phyloP scores from a whole-genome alignment of 1,140 invertebrate species.

The Campoletis sonorensis region DNA sequence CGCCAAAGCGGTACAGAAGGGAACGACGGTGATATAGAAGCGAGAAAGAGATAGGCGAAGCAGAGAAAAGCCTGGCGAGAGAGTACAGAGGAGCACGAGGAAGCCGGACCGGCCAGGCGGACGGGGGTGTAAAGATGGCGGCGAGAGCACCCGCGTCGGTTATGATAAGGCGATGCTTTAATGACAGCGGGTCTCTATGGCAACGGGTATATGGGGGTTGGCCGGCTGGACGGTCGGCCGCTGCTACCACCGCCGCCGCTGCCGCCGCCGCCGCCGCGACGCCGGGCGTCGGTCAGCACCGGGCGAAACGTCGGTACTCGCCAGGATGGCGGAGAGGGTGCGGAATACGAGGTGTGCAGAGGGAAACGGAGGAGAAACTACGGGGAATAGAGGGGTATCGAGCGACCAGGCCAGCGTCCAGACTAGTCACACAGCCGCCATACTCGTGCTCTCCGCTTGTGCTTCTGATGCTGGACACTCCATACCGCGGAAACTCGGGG shows the following conservation, averaged over 20 bases:
- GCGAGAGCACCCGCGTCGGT: slow-evolving; percentile 72
- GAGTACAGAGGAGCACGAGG: slow-evolving; percentile 23
- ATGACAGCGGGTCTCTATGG: slow-evolving; percentile 76
- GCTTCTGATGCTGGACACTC: slow-evolving; percentile 64
- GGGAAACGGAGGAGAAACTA: slow-evolving; percentile 48
- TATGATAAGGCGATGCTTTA: slow-evolving; percentile 78
- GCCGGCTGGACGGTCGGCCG: slow-evolving; percentile 69
- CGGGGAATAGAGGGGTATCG: slow-evolving; percentile 59
- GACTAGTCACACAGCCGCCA: slow-evolving; percentile 64
- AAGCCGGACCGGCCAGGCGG: slow-evolving; percentile 36
- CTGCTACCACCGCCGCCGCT: slow-evolving; percentile 72
- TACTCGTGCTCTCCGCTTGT: slow-evolving; percentile 62
- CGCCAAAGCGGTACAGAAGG: slow-evolving; percentile 2
- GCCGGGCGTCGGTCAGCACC: slow-evolving; percentile 74
- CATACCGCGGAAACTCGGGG: slow-evolving; percentile 68
- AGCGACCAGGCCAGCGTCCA: slow-evolving; percentile 52
- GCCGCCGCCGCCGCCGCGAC: slow-evolving; percentile 70
- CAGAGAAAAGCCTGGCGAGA: slow-evolving; percentile 19
- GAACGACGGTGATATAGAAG: slow-evolving; percentile 35
- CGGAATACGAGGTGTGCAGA: slow-evolving; percentile 49
- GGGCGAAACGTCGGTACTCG: slow-evolving; percentile 49
- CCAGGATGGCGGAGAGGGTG: slow-evolving; percentile 51
- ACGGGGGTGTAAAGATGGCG: slow-evolving; percentile 73
- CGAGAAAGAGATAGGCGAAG: neutral
- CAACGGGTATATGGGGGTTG: slow-evolving; percentile 72